Conservation (phyloP, 2,888 invertebrate species). For the Sinohyriopsis cumingii region DNA sequence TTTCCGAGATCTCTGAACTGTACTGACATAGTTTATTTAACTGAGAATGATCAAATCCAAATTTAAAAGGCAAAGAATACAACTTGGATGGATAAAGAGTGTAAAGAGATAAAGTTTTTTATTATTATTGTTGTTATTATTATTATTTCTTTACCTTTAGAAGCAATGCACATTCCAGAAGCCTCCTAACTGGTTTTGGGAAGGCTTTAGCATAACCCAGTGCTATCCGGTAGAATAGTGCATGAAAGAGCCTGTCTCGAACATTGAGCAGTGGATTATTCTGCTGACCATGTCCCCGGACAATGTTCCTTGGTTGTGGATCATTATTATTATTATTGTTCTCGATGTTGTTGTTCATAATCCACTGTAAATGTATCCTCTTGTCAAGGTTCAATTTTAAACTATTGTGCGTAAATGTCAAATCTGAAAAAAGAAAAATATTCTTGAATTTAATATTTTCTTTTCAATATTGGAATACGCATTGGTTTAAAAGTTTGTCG, state of each 20-base stretch:
- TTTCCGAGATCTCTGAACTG: too few relatives aligned
- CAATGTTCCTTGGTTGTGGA: slow-evolving; percentile 19
- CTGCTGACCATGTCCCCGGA: slow-evolving; percentile 41
- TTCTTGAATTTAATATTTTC: too few relatives aligned
- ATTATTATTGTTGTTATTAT: too few relatives aligned
- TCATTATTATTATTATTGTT: slow-evolving; percentile 41
- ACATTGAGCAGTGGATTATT: slow-evolving; percentile 75
- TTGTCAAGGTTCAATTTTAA: not conserved
- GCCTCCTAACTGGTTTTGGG: slow-evolving; percentile 84
- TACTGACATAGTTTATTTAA: too few relatives aligned
- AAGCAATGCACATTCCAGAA: slow-evolving; percentile 87
- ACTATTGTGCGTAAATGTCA: not conserved
- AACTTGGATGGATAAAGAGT: too few relatives aligned
- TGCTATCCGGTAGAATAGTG: slow-evolving; percentile 92
- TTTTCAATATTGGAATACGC: too few relatives aligned
- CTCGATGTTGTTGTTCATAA: slow-evolving; percentile 22
- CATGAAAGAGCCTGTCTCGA: slow-evolving; percentile 93
- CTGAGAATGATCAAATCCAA: too few relatives aligned
- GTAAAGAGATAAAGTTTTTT: too few relatives aligned
- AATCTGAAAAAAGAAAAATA: not conserved
- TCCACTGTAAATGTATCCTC: not conserved
- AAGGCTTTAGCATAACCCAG: slow-evolving; percentile 93
- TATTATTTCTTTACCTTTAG: slow-evolving; percentile 78
- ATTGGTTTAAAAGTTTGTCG: too few relatives aligned
- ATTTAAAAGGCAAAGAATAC: too few relatives aligned